Percentiles rank a stretch among this genome's conserved stretches.
Evolutionary conservation across 2,113 vertebrate species (phyloP).

Genomic region (Benitochromis conjunctus): DNA sequence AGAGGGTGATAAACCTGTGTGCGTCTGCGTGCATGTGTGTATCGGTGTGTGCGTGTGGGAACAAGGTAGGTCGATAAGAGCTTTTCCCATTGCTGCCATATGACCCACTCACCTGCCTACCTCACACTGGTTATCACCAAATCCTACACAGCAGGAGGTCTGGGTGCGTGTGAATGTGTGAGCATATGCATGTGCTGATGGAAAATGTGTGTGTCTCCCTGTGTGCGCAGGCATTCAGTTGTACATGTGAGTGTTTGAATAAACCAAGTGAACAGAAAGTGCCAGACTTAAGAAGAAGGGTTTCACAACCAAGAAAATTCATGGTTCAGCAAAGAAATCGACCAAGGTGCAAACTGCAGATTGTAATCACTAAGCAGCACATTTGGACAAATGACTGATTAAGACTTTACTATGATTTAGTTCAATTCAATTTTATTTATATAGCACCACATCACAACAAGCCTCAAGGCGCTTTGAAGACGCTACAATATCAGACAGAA

Average conservation of each 20-base stretch:
- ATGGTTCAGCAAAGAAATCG: slow-evolving; percentile 77
- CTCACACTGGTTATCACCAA: slow-evolving; percentile 90
- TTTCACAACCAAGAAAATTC: slow-evolving; percentile 11
- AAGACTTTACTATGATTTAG: not conserved
- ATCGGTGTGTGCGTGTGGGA: slow-evolving; percentile 80
- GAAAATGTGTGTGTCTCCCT: not conserved
- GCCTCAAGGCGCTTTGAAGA: not conserved
- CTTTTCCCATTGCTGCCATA: slow-evolving; percentile 88
- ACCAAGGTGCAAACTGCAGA: not conserved
- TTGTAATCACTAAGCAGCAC: not conserved
- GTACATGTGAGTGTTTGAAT: slow-evolving; percentile 9
- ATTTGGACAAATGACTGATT: not conserved
- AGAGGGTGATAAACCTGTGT: slow-evolving; percentile 79
- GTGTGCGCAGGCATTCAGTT: not conserved
- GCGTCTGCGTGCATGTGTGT: slow-evolving; percentile 21
- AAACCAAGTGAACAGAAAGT: not conserved
- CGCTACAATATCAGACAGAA: not conserved
- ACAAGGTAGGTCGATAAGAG: slow-evolving; percentile 89
- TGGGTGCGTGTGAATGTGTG: not conserved
- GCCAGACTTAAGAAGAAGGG: not conserved
- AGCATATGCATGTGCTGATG: not conserved
- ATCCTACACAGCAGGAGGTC: slow-evolving; percentile 76
- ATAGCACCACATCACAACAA: not conserved
- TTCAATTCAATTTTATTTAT: not conserved
- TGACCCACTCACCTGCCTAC: slow-evolving; percentile 78